These are phyloP conservation scores for Parotia lawesii DNA, from an alignment of 2,113 vertebrate genomes.

Conservation along the genomic window DNA sequence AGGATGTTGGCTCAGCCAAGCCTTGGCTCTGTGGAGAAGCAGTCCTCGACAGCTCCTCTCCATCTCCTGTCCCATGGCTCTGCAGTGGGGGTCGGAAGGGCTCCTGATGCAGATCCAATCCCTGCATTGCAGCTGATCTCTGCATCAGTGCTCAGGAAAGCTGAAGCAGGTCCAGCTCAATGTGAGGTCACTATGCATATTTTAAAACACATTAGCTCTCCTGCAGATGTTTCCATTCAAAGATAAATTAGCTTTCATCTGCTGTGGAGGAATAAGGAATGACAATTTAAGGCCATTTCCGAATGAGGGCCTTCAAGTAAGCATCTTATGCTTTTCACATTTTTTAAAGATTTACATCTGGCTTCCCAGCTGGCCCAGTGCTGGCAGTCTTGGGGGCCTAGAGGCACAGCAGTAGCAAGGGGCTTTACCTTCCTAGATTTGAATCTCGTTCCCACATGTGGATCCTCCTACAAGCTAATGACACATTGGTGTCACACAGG, in stretches of 20 bases:
- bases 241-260: background rate
- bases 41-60: background rate
- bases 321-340: background rate
- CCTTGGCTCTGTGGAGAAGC: background rate
- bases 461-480: background rate
- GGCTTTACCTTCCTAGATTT: background rate
- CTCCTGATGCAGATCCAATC: background rate
- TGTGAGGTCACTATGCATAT: background rate
- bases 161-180: background rate
- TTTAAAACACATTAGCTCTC: background rate
- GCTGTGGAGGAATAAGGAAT: background rate
- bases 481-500: background rate
- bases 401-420: background rate
- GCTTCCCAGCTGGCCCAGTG: background rate
- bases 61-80: background rate
- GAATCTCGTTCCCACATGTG: background rate
- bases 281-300: background rate
- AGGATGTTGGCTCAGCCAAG: background rate
- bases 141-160: background rate
- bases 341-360: background rate
- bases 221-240: background rate
- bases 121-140: background rate
- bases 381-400: background rate
- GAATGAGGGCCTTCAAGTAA: background rate
- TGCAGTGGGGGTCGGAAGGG: background rate